Evolutionary conservation across 2,113 vertebrate species (phyloP).

Genomic region (Alexandromys fortis): DNA sequence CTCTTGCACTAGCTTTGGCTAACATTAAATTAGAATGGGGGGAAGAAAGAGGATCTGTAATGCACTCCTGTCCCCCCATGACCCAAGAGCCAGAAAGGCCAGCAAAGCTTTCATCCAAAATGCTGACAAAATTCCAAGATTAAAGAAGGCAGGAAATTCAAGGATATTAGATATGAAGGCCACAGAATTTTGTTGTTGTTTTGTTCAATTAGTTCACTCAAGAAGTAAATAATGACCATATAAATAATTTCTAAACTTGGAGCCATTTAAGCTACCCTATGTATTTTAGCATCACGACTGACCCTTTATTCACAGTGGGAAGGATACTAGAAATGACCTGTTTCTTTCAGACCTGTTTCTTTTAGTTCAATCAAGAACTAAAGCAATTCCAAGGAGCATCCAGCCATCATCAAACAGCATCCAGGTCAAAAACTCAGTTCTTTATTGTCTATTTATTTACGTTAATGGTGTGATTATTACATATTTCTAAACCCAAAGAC

Average conservation of each 20-base stretch:
- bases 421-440: conserved; percentile 34
- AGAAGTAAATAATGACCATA: conserved; percentile 9
- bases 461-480: conserved; percentile 50
- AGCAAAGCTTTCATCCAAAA: conserved; percentile 37
- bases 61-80: background rate
- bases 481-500: conserved; percentile 65
- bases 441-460: conserved; percentile 59
- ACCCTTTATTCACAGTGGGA: background rate
- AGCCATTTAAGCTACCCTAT: background rate
- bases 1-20: background rate
- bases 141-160: conserved; percentile 35
- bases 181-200: background rate
- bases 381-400: background rate
- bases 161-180: background rate
- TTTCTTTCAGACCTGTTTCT: background rate
- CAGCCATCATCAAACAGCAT: conserved; percentile 28
- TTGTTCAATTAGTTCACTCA: conserved; percentile 27
- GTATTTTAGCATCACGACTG: background rate
- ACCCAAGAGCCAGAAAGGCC: background rate
- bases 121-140: background rate
- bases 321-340: background rate
- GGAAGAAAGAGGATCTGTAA: background rate
- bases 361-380: conserved; percentile 18
- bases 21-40: conserved; percentile 7
- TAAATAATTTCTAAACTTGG: conserved; percentile 37